phyloP scores from a whole-genome alignment of 2,888 invertebrate species.

The Lepetodrilus schrolli region DNA sequence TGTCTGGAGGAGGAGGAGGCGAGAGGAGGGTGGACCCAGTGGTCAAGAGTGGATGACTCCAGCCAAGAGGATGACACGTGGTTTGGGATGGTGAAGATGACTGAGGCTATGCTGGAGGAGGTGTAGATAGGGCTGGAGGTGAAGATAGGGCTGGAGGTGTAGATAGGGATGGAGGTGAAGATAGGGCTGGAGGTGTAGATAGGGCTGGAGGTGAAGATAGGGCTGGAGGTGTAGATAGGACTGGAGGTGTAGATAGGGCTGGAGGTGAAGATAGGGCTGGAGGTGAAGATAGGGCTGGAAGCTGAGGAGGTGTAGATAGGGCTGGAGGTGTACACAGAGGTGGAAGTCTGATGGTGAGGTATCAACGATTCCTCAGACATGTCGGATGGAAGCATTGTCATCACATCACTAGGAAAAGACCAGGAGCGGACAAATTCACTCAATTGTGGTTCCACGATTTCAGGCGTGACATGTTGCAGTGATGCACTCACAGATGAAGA shows the following conservation, averaged over 20 bases:
- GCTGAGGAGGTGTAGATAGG: neutral
- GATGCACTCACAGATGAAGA: too few species aligned
- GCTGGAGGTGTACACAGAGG: neutral
- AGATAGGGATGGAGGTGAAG: neutral
- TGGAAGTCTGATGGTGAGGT: too few species aligned
- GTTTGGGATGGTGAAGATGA: neutral
- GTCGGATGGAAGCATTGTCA: too few species aligned
- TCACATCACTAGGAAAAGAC: too few species aligned
- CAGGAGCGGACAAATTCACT: too few species aligned
- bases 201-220: neutral
- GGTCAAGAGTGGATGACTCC: neutral
- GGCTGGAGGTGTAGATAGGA: neutral
- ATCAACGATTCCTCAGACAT: too few species aligned
- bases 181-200: neutral
- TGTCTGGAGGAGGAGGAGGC: neutral
- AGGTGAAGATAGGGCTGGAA: neutral
- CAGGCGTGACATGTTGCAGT: too few species aligned
- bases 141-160: too few species aligned
- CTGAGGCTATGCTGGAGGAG: neutral
- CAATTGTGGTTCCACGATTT: too few species aligned
- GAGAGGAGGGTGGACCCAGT: neutral
- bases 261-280: neutral
- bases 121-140: neutral
- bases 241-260: neutral
- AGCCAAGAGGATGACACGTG: neutral